These are phyloP conservation scores for Lepisosteus oculatus DNA, from an alignment of 2,113 vertebrate genomes.

Conservation along the genomic window DNA sequence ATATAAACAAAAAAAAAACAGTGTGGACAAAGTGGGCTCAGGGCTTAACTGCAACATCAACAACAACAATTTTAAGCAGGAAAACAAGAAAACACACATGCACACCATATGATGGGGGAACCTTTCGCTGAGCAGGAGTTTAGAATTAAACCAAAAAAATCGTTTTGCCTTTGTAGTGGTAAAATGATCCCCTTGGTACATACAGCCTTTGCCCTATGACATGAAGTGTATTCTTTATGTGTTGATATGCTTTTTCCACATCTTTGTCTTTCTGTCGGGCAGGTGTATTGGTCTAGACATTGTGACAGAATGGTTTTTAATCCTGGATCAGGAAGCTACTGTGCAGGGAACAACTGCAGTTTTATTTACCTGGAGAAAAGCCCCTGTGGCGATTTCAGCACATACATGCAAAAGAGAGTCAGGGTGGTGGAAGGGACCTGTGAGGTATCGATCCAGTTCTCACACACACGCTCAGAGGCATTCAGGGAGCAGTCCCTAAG, in stretches of 20 bases:
- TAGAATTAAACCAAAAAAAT: background rate
- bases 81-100: too few species aligned
- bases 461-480: too few species aligned
- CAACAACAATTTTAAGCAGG: too few species aligned
- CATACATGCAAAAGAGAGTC: too few species aligned
- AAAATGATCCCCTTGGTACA: background rate
- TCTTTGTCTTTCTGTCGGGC: slow-evolving; percentile 1
- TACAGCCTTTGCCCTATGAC: slow-evolving; percentile 1
- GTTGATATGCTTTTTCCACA: slow-evolving; percentile 2
- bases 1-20: too few species aligned
- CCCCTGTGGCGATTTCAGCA: background rate
- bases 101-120: too few species aligned
- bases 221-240: background rate
- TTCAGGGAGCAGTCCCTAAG: too few species aligned
- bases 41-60: too few species aligned
- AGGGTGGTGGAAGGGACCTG: too few species aligned
- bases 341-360: background rate
- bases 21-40: too few species aligned
- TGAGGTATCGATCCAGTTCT: too few species aligned
- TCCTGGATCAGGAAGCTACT: slow-evolving; percentile 5
- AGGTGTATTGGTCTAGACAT: slow-evolving; percentile 2
- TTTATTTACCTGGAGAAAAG: background rate
- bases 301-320: slow-evolving; percentile 1
- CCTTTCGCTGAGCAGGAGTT: too few species aligned
- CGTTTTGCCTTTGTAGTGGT: background rate